phyloP scores from a whole-genome alignment of 2,113 vertebrate species.

The Lontra canadensis region DNA sequence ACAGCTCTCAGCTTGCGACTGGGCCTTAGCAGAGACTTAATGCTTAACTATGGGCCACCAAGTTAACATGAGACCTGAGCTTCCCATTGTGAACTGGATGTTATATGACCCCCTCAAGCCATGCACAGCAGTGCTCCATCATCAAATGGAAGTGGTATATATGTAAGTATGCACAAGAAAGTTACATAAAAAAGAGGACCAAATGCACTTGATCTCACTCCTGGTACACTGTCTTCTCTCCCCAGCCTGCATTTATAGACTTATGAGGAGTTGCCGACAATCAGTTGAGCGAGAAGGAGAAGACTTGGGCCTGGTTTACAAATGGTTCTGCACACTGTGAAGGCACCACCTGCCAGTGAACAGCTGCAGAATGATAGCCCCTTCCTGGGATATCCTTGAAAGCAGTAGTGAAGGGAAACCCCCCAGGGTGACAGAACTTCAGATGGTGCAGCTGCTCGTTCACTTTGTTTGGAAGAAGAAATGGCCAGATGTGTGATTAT shows the following conservation, averaged over 20 bases:
- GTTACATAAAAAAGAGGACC: not conserved
- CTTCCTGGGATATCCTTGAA: not conserved
- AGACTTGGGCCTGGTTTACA: not conserved
- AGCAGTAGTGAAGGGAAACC: not conserved
- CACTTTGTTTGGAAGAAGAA: not conserved
- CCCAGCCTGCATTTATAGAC: not conserved
- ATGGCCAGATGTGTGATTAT: not conserved
- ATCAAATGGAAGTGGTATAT: not conserved
- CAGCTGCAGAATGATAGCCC: not conserved
- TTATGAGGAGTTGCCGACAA: not conserved
- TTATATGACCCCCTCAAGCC: not conserved
- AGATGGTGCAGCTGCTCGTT: not conserved
- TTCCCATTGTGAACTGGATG: not conserved
- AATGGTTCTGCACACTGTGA: not conserved
- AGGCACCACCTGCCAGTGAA: not conserved
- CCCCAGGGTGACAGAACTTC: not conserved
- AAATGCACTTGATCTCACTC: not conserved
- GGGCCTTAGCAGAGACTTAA: not conserved
- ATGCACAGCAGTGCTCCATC: not conserved
- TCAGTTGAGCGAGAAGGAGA: not conserved
- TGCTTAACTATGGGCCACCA: not conserved
- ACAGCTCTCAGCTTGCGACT: not conserved
- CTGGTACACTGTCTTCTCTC: not conserved
- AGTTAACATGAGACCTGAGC: not conserved
- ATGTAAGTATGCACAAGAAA: not conserved